phyloP scores from a whole-genome alignment of 2,113 vertebrate genomes.

The Hemichromis elongatus region DNA sequence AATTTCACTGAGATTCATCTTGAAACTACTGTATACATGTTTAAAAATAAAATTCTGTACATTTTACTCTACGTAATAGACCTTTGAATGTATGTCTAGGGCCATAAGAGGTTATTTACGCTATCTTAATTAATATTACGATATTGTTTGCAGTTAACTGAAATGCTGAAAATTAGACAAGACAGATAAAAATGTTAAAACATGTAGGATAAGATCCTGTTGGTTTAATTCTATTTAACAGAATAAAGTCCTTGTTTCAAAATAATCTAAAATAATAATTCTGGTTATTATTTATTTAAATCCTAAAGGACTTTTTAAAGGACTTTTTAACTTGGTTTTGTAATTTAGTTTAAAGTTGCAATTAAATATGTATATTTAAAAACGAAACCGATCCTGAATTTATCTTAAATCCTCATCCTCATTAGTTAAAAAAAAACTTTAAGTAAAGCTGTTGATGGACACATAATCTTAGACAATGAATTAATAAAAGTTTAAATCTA shows the following conservation, averaged over 20 bases:
- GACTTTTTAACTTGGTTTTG: not conserved
- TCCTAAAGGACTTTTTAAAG: rapidly evolving
- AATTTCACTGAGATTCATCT: not conserved
- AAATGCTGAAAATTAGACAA: not conserved
- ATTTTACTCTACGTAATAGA: not conserved
- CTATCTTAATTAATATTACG: not conserved
- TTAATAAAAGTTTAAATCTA: not conserved
- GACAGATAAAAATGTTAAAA: not conserved
- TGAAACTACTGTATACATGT: not conserved
- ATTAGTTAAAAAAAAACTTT: not conserved
- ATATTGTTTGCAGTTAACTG: not conserved
- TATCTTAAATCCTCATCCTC: not conserved
- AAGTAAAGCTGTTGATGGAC: not conserved
- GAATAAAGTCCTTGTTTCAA: not conserved
- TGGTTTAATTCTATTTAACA: not conserved
- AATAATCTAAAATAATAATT: not conserved
- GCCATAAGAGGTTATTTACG: not conserved
- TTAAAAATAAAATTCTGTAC: not conserved
- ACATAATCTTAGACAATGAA: not conserved
- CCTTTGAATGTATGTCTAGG: not conserved
- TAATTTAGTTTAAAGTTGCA: not conserved
- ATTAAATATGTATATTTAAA: not conserved
- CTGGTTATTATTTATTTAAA: rapidly evolving
- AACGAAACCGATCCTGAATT: not conserved
- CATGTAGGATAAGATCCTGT: not conserved